Base-by-base conservation (phyloP, 2,113 vertebrate species). In the Leuciscus idus region DNA sequence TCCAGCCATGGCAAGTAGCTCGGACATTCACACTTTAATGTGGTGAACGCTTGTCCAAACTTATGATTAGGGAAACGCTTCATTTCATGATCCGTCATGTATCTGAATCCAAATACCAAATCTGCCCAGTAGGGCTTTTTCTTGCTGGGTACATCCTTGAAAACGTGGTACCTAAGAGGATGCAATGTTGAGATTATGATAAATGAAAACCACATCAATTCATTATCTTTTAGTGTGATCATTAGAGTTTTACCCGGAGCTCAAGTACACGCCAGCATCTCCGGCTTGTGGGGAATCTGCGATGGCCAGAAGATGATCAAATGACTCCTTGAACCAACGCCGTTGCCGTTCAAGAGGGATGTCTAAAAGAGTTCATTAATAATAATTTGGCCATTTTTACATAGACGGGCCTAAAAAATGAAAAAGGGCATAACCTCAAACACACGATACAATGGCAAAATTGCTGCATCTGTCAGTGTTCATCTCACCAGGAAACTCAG, bases 1-100 rank as follows among this genome's bases (percentile, higher is more conserved):
- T 97, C 91, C 79, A 99, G 88, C 98, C 98, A 99, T 0, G 94
- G 95, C 76, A 99, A 92, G 92, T 99, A 99, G n/a, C 66, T 76
- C 23, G 92, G 87, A 39, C 96, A 95, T 90, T 99, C 97, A 46
- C 98, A 98, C 81, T 97, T 98, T 72, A 99, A 57, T 1, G 97
- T 98, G 0, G 95, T 98, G 88, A 98, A 97, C 2, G 95, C 94
- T 8, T 97, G 97, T 33, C 98, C 98, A 81, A 94, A 98, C 30
- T 1, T 94, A 50, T 97, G 89, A 19, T 93, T 90, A 0, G 97
- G 97, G 83, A 99, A 99, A 78, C 92, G 94, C 0, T 92, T 94
- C 89, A 99, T 85, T 82, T 99, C 98, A 1, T 80, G 76, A 43
- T 94, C 7, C 0, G 95, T 96, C 97, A 99, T 97, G 2, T 74